phyloP scores from a whole-genome alignment of 2,113 vertebrate genomes.

The Ceratotherium simum region DNA sequence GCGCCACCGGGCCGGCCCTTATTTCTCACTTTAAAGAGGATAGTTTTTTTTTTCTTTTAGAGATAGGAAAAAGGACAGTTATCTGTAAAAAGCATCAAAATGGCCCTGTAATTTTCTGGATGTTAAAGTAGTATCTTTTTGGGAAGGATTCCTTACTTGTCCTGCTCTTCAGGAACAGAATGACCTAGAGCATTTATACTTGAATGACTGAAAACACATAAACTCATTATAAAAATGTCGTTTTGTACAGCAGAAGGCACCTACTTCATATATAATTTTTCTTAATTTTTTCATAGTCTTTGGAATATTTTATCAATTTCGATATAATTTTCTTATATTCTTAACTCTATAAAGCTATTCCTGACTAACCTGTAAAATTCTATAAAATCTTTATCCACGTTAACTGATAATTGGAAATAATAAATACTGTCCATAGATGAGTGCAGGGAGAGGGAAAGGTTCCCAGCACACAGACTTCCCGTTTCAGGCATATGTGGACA shows the following conservation, averaged over 20 bases:
- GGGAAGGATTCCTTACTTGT: neutral
- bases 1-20: neutral
- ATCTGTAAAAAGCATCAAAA: neutral
- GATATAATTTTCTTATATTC: neutral
- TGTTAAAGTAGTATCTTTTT: neutral
- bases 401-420: neutral
- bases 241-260: neutral
- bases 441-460: neutral
- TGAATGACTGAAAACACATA: constrained; percentile 34
- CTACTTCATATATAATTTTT: constrained; percentile 32
- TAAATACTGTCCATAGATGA: neutral
- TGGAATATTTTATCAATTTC: constrained; percentile 43
- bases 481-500: neutral
- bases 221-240: neutral
- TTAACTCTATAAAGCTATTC: neutral
- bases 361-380: neutral
- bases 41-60: neutral
- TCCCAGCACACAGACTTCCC: neutral
- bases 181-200: neutral
- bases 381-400: constrained; percentile 25
- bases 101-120: neutral
- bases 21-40: neutral
- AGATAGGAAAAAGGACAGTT: neutral
- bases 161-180: neutral
- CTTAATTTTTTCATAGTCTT: constrained; percentile 28